phyloP scores from a whole-genome alignment of 2,888 invertebrate genomes.

The Malacosoma neustria region DNA sequence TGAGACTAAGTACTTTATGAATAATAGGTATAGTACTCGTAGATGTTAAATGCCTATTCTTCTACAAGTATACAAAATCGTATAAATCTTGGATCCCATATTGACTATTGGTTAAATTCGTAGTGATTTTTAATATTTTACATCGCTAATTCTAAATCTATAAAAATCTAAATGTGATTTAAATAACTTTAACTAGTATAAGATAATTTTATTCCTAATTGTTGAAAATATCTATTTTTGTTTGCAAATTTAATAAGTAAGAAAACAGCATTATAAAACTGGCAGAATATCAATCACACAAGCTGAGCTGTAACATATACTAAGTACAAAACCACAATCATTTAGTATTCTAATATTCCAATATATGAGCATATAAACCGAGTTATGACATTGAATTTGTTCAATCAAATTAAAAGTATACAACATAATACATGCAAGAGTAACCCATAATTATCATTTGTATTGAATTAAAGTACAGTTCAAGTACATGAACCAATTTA shows the following conservation, averaged over 20 bases:
- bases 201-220: conserved; percentile 7
- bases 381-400: neutral
- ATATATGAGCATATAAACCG: conserved; percentile 13
- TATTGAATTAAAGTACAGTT: neutral
- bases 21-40: neutral
- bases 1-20: neutral
- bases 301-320: conserved; percentile 52
- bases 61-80: too few relatives aligned
- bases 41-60: neutral
- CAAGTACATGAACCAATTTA: neutral
- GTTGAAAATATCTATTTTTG: conserved; percentile 5
- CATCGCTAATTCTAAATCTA: too few relatives aligned
- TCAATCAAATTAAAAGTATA: neutral
- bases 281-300: conserved; percentile 53
- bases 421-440: neutral
- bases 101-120: too few relatives aligned
- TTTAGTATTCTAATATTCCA: conserved; percentile 28
- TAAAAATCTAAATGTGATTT: too few relatives aligned
- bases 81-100: too few relatives aligned
- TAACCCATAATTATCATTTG: neutral
- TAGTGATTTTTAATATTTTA: too few relatives aligned
- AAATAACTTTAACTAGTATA: too few relatives aligned
- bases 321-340: conserved; percentile 44
- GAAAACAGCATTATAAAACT: conserved; percentile 45
- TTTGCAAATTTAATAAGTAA: too few relatives aligned